Percentiles rank a stretch among this genome's conserved stretches.
These are phyloP conservation scores for Odocoileus virginianus DNA, from an alignment of 2,113 vertebrate genomes.

Conservation along the genomic window DNA sequence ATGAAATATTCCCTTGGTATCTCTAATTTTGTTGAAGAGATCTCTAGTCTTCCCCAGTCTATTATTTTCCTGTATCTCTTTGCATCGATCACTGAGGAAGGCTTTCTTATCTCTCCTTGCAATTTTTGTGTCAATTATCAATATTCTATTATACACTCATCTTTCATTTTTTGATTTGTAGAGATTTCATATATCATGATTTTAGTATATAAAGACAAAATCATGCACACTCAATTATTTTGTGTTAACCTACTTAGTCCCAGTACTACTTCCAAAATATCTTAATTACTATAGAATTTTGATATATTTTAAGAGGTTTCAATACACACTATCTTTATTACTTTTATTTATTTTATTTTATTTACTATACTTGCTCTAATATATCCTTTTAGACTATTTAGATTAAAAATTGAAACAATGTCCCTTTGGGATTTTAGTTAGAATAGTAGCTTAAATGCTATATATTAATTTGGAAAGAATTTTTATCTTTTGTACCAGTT, in stretches of 20 bases:
- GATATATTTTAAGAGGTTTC: background rate
- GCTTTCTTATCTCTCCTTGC: no score
- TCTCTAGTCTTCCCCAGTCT: no score
- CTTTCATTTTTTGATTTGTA: background rate
- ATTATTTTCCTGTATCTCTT: no score
- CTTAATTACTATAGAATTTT: background rate
- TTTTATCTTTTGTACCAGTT: background rate
- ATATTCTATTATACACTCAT: background rate
- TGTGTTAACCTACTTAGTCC: background rate
- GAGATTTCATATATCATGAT: background rate
- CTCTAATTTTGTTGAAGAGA: no score
- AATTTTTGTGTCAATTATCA: background rate
- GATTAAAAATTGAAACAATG: background rate
- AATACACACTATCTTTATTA: background rate
- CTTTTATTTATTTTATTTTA: background rate
- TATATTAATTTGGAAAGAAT: background rate
- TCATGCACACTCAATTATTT: background rate
- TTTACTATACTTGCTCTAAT: background rate
- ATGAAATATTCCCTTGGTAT: no score
- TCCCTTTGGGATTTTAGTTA: background rate
- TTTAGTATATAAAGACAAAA: background rate
- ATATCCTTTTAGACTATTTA: background rate
- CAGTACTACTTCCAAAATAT: background rate
- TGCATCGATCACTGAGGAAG: no score
- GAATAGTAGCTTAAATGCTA: background rate